These are phyloP conservation scores for Misgurnus mizolepis DNA, from an alignment of 2,113 vertebrate species.

Conservation along the genomic window DNA sequence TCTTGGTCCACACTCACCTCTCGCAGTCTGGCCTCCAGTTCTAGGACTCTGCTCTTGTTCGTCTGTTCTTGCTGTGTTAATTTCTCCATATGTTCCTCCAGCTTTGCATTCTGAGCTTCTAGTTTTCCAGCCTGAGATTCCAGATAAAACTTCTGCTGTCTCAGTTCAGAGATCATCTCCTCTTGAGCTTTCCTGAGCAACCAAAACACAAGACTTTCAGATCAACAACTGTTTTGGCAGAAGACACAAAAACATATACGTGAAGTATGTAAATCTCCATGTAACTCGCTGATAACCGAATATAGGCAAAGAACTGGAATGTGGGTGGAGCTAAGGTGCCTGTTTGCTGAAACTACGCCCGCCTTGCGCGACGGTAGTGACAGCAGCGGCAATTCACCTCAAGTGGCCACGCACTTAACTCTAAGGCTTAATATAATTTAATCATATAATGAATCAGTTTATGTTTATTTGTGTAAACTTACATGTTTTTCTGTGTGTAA, in stretches of 20 bases:
- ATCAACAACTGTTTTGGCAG: too few relatives aligned
- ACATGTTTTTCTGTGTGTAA: constrained; percentile 99
- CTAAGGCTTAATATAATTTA: too few relatives aligned
- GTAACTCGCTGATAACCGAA: too few relatives aligned
- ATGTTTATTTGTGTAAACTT: constrained; percentile 65
- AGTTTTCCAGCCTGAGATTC: constrained; percentile 97
- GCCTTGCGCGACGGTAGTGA: too few relatives aligned
- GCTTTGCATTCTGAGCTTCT: constrained; percentile 96
- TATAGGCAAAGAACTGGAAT: too few relatives aligned
- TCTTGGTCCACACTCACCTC: constrained; percentile 78
- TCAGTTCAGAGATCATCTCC: constrained; percentile 98
- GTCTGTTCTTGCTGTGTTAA: constrained; percentile 94
- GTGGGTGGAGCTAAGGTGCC: too few relatives aligned
- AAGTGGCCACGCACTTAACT: too few relatives aligned
- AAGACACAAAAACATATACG: too few relatives aligned
- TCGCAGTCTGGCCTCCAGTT: constrained; percentile 88
- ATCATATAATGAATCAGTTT: too few relatives aligned
- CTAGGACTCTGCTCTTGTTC: constrained; percentile 88
- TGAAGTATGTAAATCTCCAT: too few relatives aligned
- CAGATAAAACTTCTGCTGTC: constrained; percentile 99
- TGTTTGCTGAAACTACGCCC: too few relatives aligned
- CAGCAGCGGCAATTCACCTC: too few relatives aligned
- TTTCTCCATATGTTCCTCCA: constrained; percentile 97
- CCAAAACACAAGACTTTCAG: not conserved
- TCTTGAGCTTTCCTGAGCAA: constrained; percentile 94